Evolutionary conservation across 2,888 invertebrate genomes (phyloP), one percentile per base, ranked within the genome.

Genomic region (Diogma glabrata): DNA sequence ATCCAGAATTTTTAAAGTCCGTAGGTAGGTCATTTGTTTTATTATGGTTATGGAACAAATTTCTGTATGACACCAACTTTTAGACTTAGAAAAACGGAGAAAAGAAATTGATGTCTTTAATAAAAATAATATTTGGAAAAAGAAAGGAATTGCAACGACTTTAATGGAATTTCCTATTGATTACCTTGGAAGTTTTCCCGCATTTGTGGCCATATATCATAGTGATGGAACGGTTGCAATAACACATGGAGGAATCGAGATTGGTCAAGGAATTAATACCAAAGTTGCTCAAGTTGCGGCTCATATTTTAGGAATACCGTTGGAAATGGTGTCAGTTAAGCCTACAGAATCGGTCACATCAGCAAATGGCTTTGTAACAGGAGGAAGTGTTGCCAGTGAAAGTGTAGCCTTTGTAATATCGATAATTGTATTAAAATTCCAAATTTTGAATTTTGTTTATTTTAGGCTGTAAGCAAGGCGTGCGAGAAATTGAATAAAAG

Each of bases 261-360:
- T 79, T 56, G 87, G 87, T 0, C 87, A 88, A 71, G 87, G 87
- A 3, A 74, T 87, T 43, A 82, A 74, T 53, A 82, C 81, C 0
- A 82, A 82, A 71, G 77, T 70, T 10, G 77, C 79, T 14, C 84
- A 85, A 73, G 81, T 84, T 1, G 81, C 78, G 55, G 86, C 84
- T 0, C 75, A 81, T 55, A 73, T 71, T 26, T 69, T 87, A 9
- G 81, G 79, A 1, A 76, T 87, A 52, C 75, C 81, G 10, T 55
- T 87, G 45, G 75, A 77, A 2, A 72, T 76, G 65, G 68, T 88
- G 4, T 67, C 67, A 1, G 75, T 87, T 0, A 78, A 78, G 57
- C 76, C 80, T 0, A 74, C 74, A n/a, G 75, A 78, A 57, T 78
- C 67, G 56, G 67, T 82, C 40, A 67, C 72, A 1, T 69, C 79